These are phyloP conservation scores for Petrolisthes manimaculis DNA, from an alignment of 2,888 invertebrate species.

Conservation along the genomic window DNA sequence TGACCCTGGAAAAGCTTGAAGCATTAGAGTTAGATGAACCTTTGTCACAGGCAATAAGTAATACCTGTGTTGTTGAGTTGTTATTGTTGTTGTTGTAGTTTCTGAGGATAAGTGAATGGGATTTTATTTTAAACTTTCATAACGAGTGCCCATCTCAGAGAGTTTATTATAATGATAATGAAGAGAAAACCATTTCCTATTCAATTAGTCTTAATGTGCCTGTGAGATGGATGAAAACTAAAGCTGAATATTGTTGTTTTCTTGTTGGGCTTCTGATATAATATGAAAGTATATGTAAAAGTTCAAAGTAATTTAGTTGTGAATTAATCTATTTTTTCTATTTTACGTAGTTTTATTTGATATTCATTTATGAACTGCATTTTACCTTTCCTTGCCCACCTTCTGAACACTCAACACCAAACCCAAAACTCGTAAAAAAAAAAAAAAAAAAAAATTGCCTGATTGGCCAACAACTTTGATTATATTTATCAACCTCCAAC, in stretches of 20 bases:
- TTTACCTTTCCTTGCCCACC: conserved; percentile 64
- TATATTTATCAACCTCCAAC: conserved; percentile 39
- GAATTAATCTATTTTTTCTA: conserved; percentile 63
- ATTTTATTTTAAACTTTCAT: conserved; percentile 41
- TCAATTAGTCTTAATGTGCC: conserved; percentile 59
- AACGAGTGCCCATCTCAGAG: conserved; percentile 50
- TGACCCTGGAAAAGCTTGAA: conserved; percentile 53
- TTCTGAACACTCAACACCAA: conserved; percentile 58
- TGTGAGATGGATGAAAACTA: conserved; percentile 57
- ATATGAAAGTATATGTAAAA: conserved; percentile 47
- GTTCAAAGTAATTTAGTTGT: conserved; percentile 63
- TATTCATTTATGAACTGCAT: conserved; percentile 51
- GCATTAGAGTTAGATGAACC: conserved; percentile 55
- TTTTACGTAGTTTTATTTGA: conserved; percentile 60
- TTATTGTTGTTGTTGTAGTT: conserved; percentile 66
- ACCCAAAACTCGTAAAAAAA: conserved; percentile 49
- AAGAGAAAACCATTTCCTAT: conserved; percentile 47
- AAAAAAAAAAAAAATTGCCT: conserved; percentile 29
- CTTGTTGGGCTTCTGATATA: conserved; percentile 60
- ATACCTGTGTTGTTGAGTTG: conserved; percentile 63
- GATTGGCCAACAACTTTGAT: conserved; percentile 46
- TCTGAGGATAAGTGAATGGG: conserved; percentile 51
- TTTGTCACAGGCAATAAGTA: conserved; percentile 62
- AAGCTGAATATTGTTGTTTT: conserved; percentile 54
- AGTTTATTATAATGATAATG: conserved; percentile 21